Percentiles rank a stretch among this genome's conserved stretches.
Evolutionary conservation across 2,797 vertebrate genomes (phyloP).

Genomic region (Diglossa cyanea): DNA sequence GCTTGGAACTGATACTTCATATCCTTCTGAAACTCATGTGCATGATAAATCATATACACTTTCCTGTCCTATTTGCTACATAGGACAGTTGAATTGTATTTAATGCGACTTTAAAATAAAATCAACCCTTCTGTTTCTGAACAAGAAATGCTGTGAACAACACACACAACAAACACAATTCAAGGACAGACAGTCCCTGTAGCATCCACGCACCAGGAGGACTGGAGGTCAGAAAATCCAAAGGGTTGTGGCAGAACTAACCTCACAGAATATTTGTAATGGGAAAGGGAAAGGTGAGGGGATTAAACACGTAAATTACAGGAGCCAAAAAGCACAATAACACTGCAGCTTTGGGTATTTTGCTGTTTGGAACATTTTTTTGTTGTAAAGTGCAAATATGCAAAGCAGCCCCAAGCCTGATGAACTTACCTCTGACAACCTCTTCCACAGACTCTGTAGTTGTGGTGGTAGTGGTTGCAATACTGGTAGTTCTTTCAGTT

Average conservation of each 20-base stretch:
- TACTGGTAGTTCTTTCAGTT: conserved; percentile 89
- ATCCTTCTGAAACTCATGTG: background rate
- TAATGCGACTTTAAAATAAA: background rate
- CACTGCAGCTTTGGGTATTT: background rate
- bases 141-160: background rate
- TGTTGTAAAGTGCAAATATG: conserved; percentile 10
- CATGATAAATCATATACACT: background rate
- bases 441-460: conserved; percentile 97
- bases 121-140: background rate
- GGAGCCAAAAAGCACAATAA: background rate
- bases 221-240: background rate
- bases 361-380: conserved; percentile 71
- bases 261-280: background rate
- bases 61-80: background rate
- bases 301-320: background rate
- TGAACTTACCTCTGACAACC: conserved; percentile 89
- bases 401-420: background rate
- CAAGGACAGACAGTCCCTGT: background rate
- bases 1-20: background rate
- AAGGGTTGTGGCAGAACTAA: background rate
- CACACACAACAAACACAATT: background rate
- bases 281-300: background rate
- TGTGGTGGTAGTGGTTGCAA: conserved; percentile 91
- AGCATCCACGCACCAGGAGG: background rate
- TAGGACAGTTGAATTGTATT: background rate